Percentiles rank a stretch among this genome's conserved stretches.
Evolutionary conservation across 2,888 invertebrate species (phyloP).

Genomic region (Chloroclystis v-ata): DNA sequence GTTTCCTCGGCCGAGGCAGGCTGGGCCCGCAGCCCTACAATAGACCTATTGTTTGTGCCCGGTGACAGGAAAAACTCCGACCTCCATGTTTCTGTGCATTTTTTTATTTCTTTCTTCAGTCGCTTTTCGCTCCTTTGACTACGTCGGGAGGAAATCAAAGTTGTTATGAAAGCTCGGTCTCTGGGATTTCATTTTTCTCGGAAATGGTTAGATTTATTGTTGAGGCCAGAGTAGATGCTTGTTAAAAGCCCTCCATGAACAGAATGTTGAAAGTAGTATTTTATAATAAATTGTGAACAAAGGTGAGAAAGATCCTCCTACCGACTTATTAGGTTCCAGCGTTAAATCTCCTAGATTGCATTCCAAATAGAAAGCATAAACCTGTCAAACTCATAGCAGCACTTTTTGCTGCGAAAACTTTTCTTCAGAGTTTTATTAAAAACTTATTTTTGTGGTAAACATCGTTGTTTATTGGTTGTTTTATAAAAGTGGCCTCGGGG

Average conservation of each 20-base stretch:
- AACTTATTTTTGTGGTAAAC: slow-evolving; percentile 30
- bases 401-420: slow-evolving; percentile 21
- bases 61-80: slow-evolving; percentile 78
- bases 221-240: not conserved
- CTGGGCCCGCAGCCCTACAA: slow-evolving; percentile 52
- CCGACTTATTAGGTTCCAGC: no score
- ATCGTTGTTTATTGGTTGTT: slow-evolving; percentile 40
- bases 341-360: not conserved
- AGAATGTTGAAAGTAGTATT: no score
- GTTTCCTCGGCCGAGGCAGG: slow-evolving; percentile 64
- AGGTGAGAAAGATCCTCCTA: no score
- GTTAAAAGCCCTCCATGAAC: no score
- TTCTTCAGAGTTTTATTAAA: slow-evolving; percentile 28
- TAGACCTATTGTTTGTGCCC: slow-evolving; percentile 75
- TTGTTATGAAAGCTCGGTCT: slow-evolving; percentile 56
- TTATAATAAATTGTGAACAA: no score
- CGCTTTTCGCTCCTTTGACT: slow-evolving; percentile 67
- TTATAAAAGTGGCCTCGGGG: slow-evolving; percentile 40
- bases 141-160: slow-evolving; percentile 62
- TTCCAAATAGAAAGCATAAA: slow-evolving; percentile 11
- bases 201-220: slow-evolving; percentile 9
- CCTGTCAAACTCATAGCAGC: slow-evolving; percentile 13
- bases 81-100: slow-evolving; percentile 77
- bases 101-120: slow-evolving; percentile 63
- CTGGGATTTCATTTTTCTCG: slow-evolving; percentile 30